Evolutionary conservation across 2,113 vertebrate species (phyloP), one percentile per base, ranked within the genome.

Genomic region (Siniperca chuatsi): DNA sequence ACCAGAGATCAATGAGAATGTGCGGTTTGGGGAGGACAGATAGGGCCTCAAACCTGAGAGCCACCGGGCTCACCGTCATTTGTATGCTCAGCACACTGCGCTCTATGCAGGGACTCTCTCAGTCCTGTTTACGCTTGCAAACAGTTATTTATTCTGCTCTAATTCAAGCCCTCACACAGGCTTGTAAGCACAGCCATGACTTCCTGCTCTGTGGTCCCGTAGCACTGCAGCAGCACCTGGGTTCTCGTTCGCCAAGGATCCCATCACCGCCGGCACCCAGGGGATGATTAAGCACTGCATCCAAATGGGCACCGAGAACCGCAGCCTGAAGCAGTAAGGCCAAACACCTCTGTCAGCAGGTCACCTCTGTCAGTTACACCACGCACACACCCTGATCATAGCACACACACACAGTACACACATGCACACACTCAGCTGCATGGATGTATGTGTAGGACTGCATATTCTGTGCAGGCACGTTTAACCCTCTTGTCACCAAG

Each of bases 51-150:
- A 89, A 91, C 80, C 83, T 84, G 87, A 92, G 87, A 88, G 79
- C 73, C 77, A 80, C 69, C 54, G 77, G 62, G 62, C 80, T 89
- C 79, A 61, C 78, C 42, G 70, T 92, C 92, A 93, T 95, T 92
- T 93, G 90, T 93, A 93, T 94, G 87, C 94, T 84, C 55, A 75
- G 88, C 92, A 91, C 86, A 91, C 69, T 67, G 78, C 40, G 42
- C 65, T 78, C 81, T 77, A 81, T 67, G 76, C 86, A 82, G 74
- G 75, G 85, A 90, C 79, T 78, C 89, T 86, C 89, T 87, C 79
- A 37, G 58, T 82, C 85, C 90, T 84, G 87, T 93, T 92, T 88
- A 91, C 76, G 78, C 65, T 78, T 60, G 65, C 71, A 82, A 68
- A 82, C 89, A 55, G 70, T 88, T 73, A 87, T 90, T 91, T 82